Base-by-base conservation (phyloP, 2,797 vertebrate genomes). In the Chrosomus eos region DNA sequence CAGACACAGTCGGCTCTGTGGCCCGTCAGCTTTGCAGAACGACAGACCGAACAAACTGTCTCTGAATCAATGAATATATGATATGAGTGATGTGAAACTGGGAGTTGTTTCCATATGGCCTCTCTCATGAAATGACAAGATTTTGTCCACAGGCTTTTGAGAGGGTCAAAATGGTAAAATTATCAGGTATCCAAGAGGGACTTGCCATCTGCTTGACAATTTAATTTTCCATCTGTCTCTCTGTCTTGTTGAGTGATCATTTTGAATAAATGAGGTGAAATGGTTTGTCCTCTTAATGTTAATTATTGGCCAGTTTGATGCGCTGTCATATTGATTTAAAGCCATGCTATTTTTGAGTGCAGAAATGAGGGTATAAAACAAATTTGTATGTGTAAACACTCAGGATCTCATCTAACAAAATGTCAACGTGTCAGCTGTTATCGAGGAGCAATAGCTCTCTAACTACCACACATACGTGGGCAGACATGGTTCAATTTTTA, bases 181-280 rank as follows among this genome's bases (percentile, higher is more conserved):
- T 84, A 88, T 88, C 89, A 88, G 89, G 86, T 88, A 86, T 87
- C 85, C 89, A 87, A 84, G 73, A 84, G 89, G 87, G 89, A 88
- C 87, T 84, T 88, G 87, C 87, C 88, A 88, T 85, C 87, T 87
- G 83, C 84, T 82, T 87, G 89, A 89, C 89, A 87, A 82, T 86
- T 89, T 87, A 84, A 88, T 88, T 87, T 87, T 88, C 87, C 87
- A 83, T 84, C 84, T 87, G 89, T 87, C 68, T 85, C 77, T 71
- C 74, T 81, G 83, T 88, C 85, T 88, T 89, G 80, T 89, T 86
- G 86, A 86, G 83, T 86, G 85, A 85, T 89, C 84, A 86, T 78
- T 89, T 89, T 76, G 68, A 76, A 89, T 83, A 86, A 83, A 87
- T 80, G 77, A 80, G 85, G 83, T 85, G 80, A 85, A 86, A 78